These are phyloP conservation scores for Chymomyza amoena DNA, from an alignment of 2,888 invertebrate species.

Conservation along the genomic window DNA sequence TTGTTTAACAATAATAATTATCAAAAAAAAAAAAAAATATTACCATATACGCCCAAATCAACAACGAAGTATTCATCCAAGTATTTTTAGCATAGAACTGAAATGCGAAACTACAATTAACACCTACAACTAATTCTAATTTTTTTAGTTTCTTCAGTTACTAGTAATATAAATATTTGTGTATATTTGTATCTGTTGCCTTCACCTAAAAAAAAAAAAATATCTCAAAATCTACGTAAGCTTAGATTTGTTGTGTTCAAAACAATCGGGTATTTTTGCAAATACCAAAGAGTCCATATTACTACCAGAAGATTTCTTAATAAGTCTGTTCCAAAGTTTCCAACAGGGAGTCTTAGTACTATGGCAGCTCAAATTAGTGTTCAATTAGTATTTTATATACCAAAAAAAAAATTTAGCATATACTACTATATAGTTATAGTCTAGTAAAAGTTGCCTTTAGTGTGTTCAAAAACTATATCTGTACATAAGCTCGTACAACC, in stretches of 20 bases:
- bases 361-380: too few relatives aligned
- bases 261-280: slow-evolving; percentile 70
- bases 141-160: slow-evolving; percentile 4
- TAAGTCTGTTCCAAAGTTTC: slow-evolving; percentile 64
- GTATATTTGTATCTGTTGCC: slow-evolving; percentile 49
- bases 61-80: slow-evolving; percentile 16
- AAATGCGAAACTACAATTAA: slow-evolving; percentile 50
- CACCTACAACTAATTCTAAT: slow-evolving; percentile 35
- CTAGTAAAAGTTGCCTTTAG: neutral
- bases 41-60: slow-evolving; percentile 26
- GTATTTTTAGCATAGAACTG: slow-evolving; percentile 36
- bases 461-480: neutral
- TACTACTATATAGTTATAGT: too few relatives aligned
- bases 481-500: neutral
- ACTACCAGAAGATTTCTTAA: slow-evolving; percentile 79
- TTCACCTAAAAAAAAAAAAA: slow-evolving; percentile 2
- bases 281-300: slow-evolving; percentile 79
- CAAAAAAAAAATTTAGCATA: neutral
- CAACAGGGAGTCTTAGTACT: neutral
- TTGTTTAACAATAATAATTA: slow-evolving; percentile 43
- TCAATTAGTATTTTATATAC: too few relatives aligned
- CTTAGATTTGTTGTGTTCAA: slow-evolving; percentile 33
- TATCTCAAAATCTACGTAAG: neutral
- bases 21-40: slow-evolving; percentile 6
- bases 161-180: slow-evolving; percentile 23